These are phyloP conservation scores for Mastomys coucha DNA, from an alignment of 2,113 vertebrate species.

Conservation along the genomic window DNA sequence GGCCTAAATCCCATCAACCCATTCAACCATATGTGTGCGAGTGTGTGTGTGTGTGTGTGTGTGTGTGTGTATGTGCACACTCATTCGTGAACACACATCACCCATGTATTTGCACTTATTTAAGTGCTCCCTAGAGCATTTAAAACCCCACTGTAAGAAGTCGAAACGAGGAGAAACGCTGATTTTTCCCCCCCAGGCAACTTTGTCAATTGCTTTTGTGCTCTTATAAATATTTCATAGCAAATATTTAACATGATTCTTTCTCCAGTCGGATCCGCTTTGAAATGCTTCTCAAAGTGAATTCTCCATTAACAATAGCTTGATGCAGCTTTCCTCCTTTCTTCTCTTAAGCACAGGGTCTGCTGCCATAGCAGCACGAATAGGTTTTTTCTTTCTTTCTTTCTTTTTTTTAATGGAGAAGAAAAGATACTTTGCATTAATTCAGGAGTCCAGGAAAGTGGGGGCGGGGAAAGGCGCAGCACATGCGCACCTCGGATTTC, in stretches of 20 bases:
- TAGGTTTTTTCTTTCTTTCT: conserved; percentile 87
- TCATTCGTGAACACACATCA: conserved; percentile 46
- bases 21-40: conserved; percentile 81
- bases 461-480: conserved; percentile 80
- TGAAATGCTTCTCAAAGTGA: conserved; percentile 89
- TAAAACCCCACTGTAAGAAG: conserved; percentile 78
- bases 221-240: conserved; percentile 93
- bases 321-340: conserved; percentile 83
- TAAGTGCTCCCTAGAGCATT: conserved; percentile 45
- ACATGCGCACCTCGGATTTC: conserved; percentile 83
- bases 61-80: background rate
- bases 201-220: conserved; percentile 84
- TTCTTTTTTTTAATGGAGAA: conserved; percentile 83
- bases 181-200: conserved; percentile 81
- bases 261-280: conserved; percentile 88
- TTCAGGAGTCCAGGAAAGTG: conserved; percentile 76
- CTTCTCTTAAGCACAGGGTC: conserved; percentile 86
- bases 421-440: conserved; percentile 88
- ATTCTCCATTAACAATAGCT: conserved; percentile 91
- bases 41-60: background rate
- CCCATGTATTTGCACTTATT: conserved; percentile 76
- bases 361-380: conserved; percentile 90
- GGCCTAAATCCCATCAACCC: conserved; percentile 91
- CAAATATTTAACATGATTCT: conserved; percentile 91
- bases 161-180: conserved; percentile 77